These are phyloP conservation scores for Calycopis cecrops DNA, from an alignment of 1,140 invertebrate species.

Conservation along the genomic window DNA sequence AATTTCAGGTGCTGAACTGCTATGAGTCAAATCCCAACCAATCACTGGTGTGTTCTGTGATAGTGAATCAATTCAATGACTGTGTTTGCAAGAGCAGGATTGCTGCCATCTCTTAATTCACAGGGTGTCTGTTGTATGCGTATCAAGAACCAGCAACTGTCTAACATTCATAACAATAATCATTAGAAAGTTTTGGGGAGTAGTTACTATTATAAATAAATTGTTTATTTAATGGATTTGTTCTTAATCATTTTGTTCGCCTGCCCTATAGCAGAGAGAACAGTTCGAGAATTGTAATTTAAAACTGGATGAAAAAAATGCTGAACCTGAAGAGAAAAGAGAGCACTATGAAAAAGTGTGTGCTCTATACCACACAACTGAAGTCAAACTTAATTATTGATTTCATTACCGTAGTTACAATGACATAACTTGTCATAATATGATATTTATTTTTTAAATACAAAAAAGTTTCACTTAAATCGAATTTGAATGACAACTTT, in stretches of 20 bases:
- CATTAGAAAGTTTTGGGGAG: conserved; percentile 32
- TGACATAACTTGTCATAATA: too few species aligned
- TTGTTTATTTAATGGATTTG: conserved; percentile 54
- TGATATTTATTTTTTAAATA: too few species aligned
- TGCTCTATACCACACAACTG: too few species aligned
- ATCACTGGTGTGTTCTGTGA: conserved; percentile 60
- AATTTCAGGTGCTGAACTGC: conserved; percentile 59
- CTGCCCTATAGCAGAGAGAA: too few species aligned
- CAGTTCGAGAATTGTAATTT: too few species aligned
- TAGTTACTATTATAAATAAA: conserved; percentile 69
- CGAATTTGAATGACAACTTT: too few species aligned
- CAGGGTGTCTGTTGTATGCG: conserved; percentile 26
- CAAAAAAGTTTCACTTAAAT: too few species aligned
- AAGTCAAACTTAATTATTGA: too few species aligned
- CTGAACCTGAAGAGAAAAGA: too few species aligned
- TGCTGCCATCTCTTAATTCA: conserved; percentile 52
- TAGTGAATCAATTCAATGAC: conserved; percentile 69
- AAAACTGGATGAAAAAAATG: too few species aligned
- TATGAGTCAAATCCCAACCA: conserved; percentile 62
- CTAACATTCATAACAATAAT: conserved; percentile 26
- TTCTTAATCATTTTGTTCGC: conserved; percentile 19
- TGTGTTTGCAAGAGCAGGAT: conserved; percentile 66
- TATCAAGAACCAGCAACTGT: conserved; percentile 32
- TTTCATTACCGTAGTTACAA: too few species aligned
- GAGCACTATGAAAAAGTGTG: too few species aligned